Conservation (phyloP, 1,140 invertebrate species). For the Manduca sexta region DNA sequence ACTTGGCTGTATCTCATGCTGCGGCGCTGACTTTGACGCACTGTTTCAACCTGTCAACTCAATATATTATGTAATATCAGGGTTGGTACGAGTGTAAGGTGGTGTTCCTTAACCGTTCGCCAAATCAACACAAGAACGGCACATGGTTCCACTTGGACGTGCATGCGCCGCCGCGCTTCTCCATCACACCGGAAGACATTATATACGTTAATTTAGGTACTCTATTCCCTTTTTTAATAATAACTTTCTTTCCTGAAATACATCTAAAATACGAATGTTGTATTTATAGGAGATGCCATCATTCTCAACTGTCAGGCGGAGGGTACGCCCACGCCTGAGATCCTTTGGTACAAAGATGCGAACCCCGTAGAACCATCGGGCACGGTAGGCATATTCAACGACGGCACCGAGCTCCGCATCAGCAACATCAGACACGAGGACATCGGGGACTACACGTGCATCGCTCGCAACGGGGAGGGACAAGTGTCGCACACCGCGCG, state of each 20-base stretch:
- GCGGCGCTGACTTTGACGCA: too few species aligned
- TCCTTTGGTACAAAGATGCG: constrained; percentile 93
- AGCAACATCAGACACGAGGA: constrained; percentile 92
- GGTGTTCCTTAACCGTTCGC: constrained; percentile 94
- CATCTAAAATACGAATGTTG: background rate
- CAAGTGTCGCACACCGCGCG: constrained; percentile 94
- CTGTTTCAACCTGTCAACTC: too few species aligned
- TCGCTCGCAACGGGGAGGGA: constrained; percentile 94
- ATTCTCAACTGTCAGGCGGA: constrained; percentile 96
- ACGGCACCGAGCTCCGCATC: constrained; percentile 93
- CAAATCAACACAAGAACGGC: constrained; percentile 91
- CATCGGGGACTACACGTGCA: constrained; percentile 96
- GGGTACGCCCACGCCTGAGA: constrained; percentile 92
- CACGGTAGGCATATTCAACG: constrained; percentile 91
- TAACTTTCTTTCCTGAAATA: background rate
- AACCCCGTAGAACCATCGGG: constrained; percentile 90
- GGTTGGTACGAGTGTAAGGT: constrained; percentile 99
- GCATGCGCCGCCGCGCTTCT: constrained; percentile 94
- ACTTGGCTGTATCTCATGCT: too few species aligned
- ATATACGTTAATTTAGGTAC: constrained; percentile 93
- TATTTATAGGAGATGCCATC: constrained; percentile 86
- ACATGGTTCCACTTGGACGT: constrained; percentile 98
- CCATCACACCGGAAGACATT: constrained; percentile 92
- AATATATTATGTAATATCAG: constrained; percentile 21
- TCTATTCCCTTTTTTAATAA: background rate